Evolutionary conservation across 64 coral and sea anemone species (phyloP).

Genomic region (Stylophora pistillata): DNA sequence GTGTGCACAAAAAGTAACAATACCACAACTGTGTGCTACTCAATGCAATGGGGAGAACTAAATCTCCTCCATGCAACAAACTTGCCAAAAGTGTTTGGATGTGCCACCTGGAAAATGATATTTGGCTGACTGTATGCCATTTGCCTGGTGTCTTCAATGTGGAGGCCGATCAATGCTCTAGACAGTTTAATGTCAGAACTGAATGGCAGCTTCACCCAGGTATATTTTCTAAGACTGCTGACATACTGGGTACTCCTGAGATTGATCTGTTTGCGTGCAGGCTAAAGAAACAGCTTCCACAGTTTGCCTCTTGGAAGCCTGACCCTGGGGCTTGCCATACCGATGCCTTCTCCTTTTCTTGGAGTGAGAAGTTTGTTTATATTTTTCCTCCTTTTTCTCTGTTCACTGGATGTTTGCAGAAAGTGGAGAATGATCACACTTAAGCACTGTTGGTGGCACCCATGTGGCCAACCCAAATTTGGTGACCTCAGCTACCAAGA

Average conservation of each 20-base stretch:
- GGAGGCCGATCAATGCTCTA: conserved; percentile 51
- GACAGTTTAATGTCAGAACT: conserved; percentile 39
- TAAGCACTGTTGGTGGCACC: too few relatives aligned
- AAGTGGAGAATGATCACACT: too few relatives aligned
- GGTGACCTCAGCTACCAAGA: too few relatives aligned
- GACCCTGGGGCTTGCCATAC: conserved; percentile 51
- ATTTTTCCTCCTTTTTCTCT: conserved; percentile 36
- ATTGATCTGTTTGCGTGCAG: too few relatives aligned
- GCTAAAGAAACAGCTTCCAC: too few relatives aligned
- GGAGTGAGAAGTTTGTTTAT: conserved; percentile 24
- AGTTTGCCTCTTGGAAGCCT: conserved; percentile 70
- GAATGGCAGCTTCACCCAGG: neutral
- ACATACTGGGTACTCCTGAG: too few relatives aligned
- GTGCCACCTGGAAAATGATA: too few relatives aligned
- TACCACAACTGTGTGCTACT: conserved; percentile 52
- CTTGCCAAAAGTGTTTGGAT: too few relatives aligned
- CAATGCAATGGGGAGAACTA: neutral
- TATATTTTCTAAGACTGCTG: too few relatives aligned
- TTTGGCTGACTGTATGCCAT: too few relatives aligned
- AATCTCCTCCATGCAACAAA: too few relatives aligned
- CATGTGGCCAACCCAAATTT: too few relatives aligned
- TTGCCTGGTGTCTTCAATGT: neutral
- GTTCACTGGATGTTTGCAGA: neutral
- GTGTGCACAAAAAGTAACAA: conserved; percentile 46
- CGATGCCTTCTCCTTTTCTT: conserved; percentile 29